A percentile compares a stretch with the other conserved stretches of the same genome.
These are phyloP conservation scores for Tragelaphus strepsiceros DNA, from an alignment of 2,113 vertebrate species.

Conservation along the genomic window DNA sequence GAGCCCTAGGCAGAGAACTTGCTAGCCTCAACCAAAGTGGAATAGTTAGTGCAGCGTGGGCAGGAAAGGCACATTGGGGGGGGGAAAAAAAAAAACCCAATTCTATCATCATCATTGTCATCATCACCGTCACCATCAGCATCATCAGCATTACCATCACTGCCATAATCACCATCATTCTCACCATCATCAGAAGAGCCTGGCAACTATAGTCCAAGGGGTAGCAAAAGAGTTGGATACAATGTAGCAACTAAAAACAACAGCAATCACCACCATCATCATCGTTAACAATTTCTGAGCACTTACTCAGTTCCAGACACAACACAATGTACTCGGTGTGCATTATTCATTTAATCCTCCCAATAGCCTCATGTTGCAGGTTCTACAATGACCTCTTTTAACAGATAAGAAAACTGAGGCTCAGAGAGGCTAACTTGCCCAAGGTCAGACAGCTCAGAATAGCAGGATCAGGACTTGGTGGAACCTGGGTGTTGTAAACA, in stretches of 20 bases:
- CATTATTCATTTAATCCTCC: not conserved
- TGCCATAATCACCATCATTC: not conserved
- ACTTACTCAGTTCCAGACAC: not conserved
- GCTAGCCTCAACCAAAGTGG: not conserved
- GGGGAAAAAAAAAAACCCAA: not conserved
- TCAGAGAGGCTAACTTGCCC: not conserved
- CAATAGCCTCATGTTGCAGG: not conserved
- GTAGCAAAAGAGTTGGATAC: not conserved
- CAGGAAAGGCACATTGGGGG: not conserved
- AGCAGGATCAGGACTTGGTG: not conserved
- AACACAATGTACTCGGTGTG: not conserved
- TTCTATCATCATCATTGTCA: not conserved
- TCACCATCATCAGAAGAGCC: not conserved
- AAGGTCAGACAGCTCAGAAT: not conserved
- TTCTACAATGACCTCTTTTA: not conserved
- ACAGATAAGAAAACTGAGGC: not conserved
- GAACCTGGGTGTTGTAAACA: not conserved
- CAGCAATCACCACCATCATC: not conserved
- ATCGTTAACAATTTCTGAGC: not conserved
- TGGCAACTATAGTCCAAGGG: not conserved
- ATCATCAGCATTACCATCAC: not conserved
- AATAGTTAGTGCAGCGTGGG: not conserved
- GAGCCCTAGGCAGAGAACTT: not conserved
- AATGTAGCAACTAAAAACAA: not conserved
- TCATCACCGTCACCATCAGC: not conserved